These are phyloP conservation scores for Caenorhabditis japonica DNA, from an alignment of 2,888 invertebrate genomes.

Conservation along the genomic window DNA sequence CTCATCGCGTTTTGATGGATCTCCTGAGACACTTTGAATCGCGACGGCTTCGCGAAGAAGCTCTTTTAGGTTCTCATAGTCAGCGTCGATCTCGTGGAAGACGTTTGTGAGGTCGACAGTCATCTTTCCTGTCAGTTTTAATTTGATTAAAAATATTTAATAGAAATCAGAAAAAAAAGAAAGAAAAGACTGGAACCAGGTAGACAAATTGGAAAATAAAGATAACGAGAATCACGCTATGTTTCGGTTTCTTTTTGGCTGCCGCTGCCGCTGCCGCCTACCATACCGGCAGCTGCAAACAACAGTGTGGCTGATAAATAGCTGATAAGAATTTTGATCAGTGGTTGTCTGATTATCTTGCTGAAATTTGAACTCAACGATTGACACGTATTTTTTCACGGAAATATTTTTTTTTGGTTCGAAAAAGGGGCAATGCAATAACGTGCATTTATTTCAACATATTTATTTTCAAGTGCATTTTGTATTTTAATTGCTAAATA, in stretches of 20 bases:
- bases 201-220: constrained; percentile 2
- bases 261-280: constrained; percentile 35
- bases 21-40: constrained; percentile 93
- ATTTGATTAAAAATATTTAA: no score
- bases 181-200: constrained; percentile 2
- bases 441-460: no score
- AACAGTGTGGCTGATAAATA: background rate
- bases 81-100: constrained; percentile 50
- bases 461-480: no score
- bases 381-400: no score
- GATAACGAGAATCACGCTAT: constrained; percentile 38
- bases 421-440: no score
- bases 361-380: constrained; percentile 6
- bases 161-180: constrained; percentile 1
- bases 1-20: constrained; percentile 87
- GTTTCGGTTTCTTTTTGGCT: constrained; percentile 34
- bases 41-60: constrained; percentile 84
- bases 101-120: constrained; percentile 41
- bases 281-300: constrained; percentile 39
- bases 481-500: no score
- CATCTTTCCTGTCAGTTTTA: constrained; percentile 4
- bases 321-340: constrained; percentile 16
- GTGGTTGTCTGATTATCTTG: constrained; percentile 8
- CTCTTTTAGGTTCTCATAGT: constrained; percentile 49
- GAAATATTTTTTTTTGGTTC: no score